Percentiles rank a stretch among this genome's conserved stretches.
phyloP scores from a whole-genome alignment of 2,888 invertebrate species.

The Polydrusus pterygomalis region DNA sequence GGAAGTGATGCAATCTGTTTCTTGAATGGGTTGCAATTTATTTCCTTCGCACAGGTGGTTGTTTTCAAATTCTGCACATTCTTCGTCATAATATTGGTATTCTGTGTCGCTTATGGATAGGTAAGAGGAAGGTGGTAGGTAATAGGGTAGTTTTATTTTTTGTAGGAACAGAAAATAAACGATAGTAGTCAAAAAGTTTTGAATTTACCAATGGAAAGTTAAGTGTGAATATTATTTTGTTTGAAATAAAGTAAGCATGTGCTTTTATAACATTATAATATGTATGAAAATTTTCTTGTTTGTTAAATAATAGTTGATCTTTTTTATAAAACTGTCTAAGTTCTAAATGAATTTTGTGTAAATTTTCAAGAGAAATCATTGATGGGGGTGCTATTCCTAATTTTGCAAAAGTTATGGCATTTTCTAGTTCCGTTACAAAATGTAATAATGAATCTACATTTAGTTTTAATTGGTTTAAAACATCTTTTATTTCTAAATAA shows the following conservation, averaged over 20 bases:
- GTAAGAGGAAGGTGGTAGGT: slow-evolving; percentile 1
- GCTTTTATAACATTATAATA: background rate
- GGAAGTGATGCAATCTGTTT: background rate
- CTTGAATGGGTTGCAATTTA: background rate
- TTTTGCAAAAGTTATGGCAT: slow-evolving; percentile 2
- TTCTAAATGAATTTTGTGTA: background rate
- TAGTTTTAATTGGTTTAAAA: background rate
- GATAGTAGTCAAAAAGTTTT: slow-evolving; percentile 1
- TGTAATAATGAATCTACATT: background rate
- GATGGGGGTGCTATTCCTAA: background rate
- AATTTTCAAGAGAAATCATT: background rate
- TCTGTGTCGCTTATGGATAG: slow-evolving; percentile 2
- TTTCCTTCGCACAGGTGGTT: background rate
- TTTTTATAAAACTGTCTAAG: background rate
- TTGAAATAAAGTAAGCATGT: background rate
- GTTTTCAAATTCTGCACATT: background rate
- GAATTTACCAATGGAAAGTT: background rate
- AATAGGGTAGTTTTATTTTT: background rate
- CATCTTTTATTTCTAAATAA: background rate
- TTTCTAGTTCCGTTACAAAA: background rate
- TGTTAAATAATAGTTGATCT: background rate
- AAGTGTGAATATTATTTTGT: background rate
- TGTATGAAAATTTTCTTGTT: background rate
- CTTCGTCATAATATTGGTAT: background rate
- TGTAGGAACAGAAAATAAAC: slow-evolving; percentile 1